Evolutionary conservation across 2,888 invertebrate genomes (phyloP).

Genomic region (Trissoscelio sp.): DNA sequence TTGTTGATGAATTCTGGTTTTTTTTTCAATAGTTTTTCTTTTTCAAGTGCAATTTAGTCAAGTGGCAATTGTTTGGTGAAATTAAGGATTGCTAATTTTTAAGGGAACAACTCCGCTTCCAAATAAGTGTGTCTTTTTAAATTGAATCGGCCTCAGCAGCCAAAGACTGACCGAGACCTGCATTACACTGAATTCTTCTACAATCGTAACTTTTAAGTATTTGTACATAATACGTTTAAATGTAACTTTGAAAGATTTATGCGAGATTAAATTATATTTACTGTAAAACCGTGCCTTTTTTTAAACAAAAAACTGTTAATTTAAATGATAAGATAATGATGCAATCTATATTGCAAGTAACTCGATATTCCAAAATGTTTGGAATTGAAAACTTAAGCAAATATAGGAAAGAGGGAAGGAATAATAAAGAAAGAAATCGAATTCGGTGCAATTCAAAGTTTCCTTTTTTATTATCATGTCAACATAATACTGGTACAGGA

Average conservation of each 20-base stretch:
- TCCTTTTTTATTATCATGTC: slow-evolving; percentile 78
- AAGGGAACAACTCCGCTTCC: slow-evolving; percentile 23
- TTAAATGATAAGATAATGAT: too few relatives aligned
- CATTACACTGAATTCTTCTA: slow-evolving; percentile 81
- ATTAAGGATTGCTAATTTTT: background rate
- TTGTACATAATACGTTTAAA: slow-evolving; percentile 81
- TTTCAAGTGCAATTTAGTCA: slow-evolving; percentile 2
- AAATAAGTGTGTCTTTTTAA: slow-evolving; percentile 13
- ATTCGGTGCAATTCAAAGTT: slow-evolving; percentile 64
- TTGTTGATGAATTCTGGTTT: too few relatives aligned
- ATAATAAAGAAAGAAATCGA: slow-evolving; percentile 7
- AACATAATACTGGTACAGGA: slow-evolving; percentile 78
- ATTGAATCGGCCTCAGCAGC: slow-evolving; percentile 77
- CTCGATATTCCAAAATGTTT: too few relatives aligned
- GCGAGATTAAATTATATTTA: slow-evolving; percentile 82
- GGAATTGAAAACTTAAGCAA: too few relatives aligned
- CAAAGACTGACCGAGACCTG: slow-evolving; percentile 83
- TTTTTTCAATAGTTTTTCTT: too few relatives aligned
- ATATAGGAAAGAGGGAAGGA: background rate
- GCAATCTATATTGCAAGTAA: too few relatives aligned
- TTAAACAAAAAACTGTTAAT: background rate
- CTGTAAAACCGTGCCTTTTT: slow-evolving; percentile 70
- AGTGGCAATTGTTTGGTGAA: slow-evolving; percentile 4
- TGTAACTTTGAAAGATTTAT: slow-evolving; percentile 79
- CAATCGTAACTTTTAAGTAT: slow-evolving; percentile 80